Evolutionary conservation across 2,888 invertebrate genomes (phyloP), one percentile per base, ranked within the genome.

Genomic region (Acleris literana): DNA sequence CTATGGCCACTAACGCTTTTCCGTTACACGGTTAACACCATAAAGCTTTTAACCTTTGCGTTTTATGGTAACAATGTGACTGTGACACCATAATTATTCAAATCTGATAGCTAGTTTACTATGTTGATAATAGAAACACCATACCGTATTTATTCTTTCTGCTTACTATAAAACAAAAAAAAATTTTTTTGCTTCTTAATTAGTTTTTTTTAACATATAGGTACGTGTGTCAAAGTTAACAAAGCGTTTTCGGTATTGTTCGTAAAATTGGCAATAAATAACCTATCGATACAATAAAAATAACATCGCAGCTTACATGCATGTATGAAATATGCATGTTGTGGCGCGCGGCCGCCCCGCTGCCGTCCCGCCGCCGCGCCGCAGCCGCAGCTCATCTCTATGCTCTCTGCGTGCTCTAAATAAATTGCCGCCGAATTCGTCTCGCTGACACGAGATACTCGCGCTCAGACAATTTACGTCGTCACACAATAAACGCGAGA

Each of bases 291-390:
- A 51, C 51, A 22, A 22, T 51, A 18, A 51, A 16, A 5, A 48
- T 48, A 7, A 33, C 33, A 33, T 9, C 33, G n/a, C 5, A 44
- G 44, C 13, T 20, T 51, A 59, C 62, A 65, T 58, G 67, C 68
- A 56, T 57, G 69, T 69, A 74, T 74, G 72, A 75, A 74, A 73
- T 72, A 75, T 72, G 74, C 70, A 74, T 70, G 72, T 71, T 73
- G 71, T 70, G 71, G 71, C 68, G 67, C 64, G 66, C 33, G 43
- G 57, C 69, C 56, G n/a, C 44, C 54, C 63, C 58, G 33, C 49
- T 25, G 57, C 25, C 22, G 33, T 25, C 69, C 56, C 44, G 56
- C 63, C 46, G 33, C 49, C 43, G 33, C 44, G 56, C 63, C 58
- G 33, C 49, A 25, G 57, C 18, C 22, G 22, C 46, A 55, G 49